These are phyloP conservation scores for Schlechtendalia chinensis DNA, from an alignment of 1,140 invertebrate genomes.

Conservation along the genomic window DNA sequence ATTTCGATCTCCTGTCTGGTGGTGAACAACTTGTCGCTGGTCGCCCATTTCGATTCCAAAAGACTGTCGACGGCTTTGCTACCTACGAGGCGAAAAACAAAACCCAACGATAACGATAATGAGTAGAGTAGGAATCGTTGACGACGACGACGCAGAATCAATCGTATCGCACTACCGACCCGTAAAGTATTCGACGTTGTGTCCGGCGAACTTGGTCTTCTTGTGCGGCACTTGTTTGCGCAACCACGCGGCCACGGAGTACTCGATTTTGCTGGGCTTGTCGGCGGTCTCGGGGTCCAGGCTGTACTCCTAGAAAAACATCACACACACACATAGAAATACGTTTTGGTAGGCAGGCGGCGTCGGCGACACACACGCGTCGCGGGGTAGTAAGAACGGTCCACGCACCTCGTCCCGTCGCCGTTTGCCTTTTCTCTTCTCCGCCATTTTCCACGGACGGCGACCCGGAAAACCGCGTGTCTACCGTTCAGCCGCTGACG, in stretches of 20 bases:
- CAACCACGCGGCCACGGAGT: conserved; percentile 89
- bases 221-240: conserved; percentile 88
- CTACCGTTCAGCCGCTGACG: not conserved
- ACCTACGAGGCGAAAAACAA: conserved; percentile 57
- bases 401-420: conserved; percentile 63
- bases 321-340: too few species aligned
- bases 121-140: too few species aligned
- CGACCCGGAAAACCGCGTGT: not conserved
- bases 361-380: too few species aligned
- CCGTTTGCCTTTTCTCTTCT: conserved; percentile 66
- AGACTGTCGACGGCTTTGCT: conserved; percentile 87
- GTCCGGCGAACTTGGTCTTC: conserved; percentile 91
- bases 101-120: not conserved
- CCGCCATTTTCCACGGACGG: conserved; percentile 63
- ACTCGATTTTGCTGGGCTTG: conserved; percentile 88
- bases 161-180: conserved; percentile 61
- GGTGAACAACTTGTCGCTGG: conserved; percentile 73
- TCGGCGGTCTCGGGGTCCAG: conserved; percentile 58
- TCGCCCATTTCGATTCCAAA: conserved; percentile 86
- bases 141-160: too few species aligned
- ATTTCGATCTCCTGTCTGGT: conserved; percentile 75
- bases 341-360: too few species aligned
- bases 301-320: conserved; percentile 60
- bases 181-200: conserved; percentile 96
- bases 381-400: too few species aligned